Evolutionary conservation across 2,888 invertebrate species (phyloP).

Genomic region (Lasius fuliginosus): DNA sequence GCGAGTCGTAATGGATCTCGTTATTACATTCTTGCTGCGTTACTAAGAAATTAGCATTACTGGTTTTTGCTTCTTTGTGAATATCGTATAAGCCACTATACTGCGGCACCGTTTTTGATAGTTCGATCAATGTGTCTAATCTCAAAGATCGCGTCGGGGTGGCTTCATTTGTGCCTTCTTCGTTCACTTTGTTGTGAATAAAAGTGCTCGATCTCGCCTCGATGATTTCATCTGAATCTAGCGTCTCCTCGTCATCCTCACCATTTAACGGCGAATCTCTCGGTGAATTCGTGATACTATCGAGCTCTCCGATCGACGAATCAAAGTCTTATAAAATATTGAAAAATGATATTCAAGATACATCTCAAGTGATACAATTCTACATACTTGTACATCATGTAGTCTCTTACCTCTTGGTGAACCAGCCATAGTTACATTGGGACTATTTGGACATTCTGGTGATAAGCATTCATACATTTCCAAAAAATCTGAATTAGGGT

Average conservation of each 20-base stretch:
- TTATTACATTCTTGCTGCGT: slow-evolving; percentile 86
- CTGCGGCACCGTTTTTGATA: slow-evolving; percentile 80
- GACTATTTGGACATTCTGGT: slow-evolving; percentile 83
- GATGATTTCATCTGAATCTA: slow-evolving; percentile 82
- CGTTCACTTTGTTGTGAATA: slow-evolving; percentile 82
- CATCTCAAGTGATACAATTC: not conserved
- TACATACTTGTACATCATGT: not conserved
- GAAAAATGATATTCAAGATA: slow-evolving; percentile 3
- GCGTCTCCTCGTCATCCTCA: slow-evolving; percentile 79
- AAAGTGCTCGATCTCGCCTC: slow-evolving; percentile 80
- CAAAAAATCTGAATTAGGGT: slow-evolving; percentile 77
- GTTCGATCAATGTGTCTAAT: slow-evolving; percentile 74
- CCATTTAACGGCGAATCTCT: slow-evolving; percentile 81
- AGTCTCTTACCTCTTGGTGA: slow-evolving; percentile 81
- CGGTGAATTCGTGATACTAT: slow-evolving; percentile 83
- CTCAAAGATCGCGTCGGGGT: slow-evolving; percentile 70
- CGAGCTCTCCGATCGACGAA: slow-evolving; percentile 82
- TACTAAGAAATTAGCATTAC: slow-evolving; percentile 88
- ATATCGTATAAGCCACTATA: slow-evolving; percentile 86
- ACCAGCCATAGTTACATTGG: slow-evolving; percentile 83
- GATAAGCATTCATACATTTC: slow-evolving; percentile 81
- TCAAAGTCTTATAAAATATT: slow-evolving; percentile 71
- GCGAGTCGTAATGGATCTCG: slow-evolving; percentile 87
- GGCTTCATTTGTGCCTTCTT: slow-evolving; percentile 70
- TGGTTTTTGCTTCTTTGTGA: slow-evolving; percentile 88